These are phyloP conservation scores for Myotis vivesi DNA, from an alignment of 2,797 vertebrate species.

Conservation along the genomic window DNA sequence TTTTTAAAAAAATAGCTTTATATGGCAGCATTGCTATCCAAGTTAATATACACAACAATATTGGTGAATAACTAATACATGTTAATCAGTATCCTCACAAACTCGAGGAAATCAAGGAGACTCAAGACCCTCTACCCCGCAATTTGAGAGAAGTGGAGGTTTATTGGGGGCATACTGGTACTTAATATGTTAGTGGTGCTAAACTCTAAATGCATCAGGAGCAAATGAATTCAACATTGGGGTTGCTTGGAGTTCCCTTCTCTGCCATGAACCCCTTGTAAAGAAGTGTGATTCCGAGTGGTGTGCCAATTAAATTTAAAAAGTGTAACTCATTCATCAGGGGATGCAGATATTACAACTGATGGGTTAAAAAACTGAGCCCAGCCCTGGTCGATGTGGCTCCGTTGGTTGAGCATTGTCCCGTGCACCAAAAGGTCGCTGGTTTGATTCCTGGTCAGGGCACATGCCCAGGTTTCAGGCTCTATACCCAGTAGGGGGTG, in stretches of 20 bases:
- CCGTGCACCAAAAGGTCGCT: neutral
- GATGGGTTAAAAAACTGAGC: neutral
- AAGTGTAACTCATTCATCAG: neutral
- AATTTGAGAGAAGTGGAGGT: neutral
- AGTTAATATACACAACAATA: neutral
- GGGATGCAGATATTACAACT: neutral
- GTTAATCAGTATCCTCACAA: neutral
- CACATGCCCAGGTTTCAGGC: neutral
- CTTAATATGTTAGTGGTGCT: neutral
- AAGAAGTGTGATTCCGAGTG: neutral
- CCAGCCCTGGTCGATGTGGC: neutral
- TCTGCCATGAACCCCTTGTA: neutral
- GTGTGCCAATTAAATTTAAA: slow-evolving; percentile 13
- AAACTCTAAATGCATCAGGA: neutral
- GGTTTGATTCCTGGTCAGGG: neutral
- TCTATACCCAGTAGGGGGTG: neutral
- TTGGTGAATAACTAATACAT: neutral
- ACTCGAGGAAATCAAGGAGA: neutral
- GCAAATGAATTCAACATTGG: neutral
- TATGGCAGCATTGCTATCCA: neutral
- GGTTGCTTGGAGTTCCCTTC: neutral
- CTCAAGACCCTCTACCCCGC: too few species aligned
- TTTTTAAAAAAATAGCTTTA: neutral
- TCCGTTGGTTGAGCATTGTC: neutral
- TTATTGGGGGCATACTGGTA: neutral